phyloP scores from a whole-genome alignment of 2,888 invertebrate genomes.

The Melanostoma scalare region DNA sequence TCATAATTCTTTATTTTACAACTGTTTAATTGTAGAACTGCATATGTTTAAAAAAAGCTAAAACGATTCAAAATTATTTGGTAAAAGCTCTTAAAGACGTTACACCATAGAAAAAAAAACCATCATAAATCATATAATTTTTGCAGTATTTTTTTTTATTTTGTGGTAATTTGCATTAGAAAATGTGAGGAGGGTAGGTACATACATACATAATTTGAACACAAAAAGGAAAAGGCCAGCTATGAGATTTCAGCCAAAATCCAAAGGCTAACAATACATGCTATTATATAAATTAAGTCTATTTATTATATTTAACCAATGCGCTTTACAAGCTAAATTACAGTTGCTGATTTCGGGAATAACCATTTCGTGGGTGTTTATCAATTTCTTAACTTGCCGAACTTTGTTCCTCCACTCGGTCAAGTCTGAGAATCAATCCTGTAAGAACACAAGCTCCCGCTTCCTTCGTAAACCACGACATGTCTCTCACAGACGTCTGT shows the following conservation, averaged over 20 bases:
- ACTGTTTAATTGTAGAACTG: too few species aligned
- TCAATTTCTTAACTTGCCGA: slow-evolving; percentile 38
- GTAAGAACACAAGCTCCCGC: slow-evolving; percentile 82
- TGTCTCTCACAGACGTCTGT: slow-evolving; percentile 78
- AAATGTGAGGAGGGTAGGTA: slow-evolving; percentile 51
- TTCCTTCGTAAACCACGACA: slow-evolving; percentile 82
- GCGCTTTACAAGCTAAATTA: slow-evolving; percentile 65
- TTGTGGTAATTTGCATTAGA: slow-evolving; percentile 56
- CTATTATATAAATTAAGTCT: slow-evolving; percentile 28
- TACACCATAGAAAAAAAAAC: background rate
- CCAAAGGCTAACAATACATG: slow-evolving; percentile 28
- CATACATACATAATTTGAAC: slow-evolving; percentile 25
- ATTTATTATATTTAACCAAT: slow-evolving; percentile 11
- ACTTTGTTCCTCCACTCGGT: slow-evolving; percentile 74
- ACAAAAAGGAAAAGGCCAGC: slow-evolving; percentile 13
- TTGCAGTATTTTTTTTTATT: slow-evolving; percentile 33
- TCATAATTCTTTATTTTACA: too few species aligned
- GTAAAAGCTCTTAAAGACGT: background rate
- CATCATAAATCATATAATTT: background rate
- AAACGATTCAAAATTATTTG: too few species aligned
- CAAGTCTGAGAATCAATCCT: slow-evolving; percentile 80
- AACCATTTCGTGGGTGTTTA: slow-evolving; percentile 9
- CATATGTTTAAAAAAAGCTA: too few species aligned
- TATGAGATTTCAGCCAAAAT: slow-evolving; percentile 8
- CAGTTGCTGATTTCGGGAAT: slow-evolving; percentile 59